A percentile compares a stretch with the other conserved stretches of the same genome.
Conservation (phyloP, 2,797 vertebrate species). For the Huso huso region DNA sequence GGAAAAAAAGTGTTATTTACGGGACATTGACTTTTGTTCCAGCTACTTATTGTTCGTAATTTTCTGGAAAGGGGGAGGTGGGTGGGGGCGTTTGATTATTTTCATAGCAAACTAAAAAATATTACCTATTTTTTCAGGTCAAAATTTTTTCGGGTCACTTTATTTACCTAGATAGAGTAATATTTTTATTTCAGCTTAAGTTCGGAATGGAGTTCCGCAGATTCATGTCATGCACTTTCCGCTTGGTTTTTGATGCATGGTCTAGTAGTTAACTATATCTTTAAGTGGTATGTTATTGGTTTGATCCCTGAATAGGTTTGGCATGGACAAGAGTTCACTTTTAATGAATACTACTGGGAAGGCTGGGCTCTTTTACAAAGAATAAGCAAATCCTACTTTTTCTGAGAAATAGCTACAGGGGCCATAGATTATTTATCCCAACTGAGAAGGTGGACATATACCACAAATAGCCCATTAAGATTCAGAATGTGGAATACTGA, state of each 20-base stretch:
- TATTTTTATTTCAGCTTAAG: no score
- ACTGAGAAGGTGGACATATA: neutral
- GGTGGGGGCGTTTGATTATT: no score
- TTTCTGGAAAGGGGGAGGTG: no score
- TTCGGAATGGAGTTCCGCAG: no score
- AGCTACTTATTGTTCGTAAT: no score
- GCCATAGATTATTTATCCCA: neutral
- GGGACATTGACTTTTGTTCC: no score
- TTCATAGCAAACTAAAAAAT: no score
- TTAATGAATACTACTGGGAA: neutral
- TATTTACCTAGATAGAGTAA: no score
- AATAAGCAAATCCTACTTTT: neutral
- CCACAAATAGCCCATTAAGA: neutral
- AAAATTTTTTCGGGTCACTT: no score
- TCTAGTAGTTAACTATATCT: neutral
- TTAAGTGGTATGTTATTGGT: conserved; percentile 2
- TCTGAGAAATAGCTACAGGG: neutral
- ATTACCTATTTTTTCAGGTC: no score
- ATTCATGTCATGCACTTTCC: neutral
- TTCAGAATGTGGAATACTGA: neutral
- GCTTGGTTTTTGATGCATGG: neutral
- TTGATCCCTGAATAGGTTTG: neutral
- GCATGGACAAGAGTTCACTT: neutral
- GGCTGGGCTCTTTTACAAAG: neutral
- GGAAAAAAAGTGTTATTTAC: no score